These are phyloP conservation scores for Oligia latruncula DNA, from an alignment of 2,888 invertebrate species.

Conservation along the genomic window DNA sequence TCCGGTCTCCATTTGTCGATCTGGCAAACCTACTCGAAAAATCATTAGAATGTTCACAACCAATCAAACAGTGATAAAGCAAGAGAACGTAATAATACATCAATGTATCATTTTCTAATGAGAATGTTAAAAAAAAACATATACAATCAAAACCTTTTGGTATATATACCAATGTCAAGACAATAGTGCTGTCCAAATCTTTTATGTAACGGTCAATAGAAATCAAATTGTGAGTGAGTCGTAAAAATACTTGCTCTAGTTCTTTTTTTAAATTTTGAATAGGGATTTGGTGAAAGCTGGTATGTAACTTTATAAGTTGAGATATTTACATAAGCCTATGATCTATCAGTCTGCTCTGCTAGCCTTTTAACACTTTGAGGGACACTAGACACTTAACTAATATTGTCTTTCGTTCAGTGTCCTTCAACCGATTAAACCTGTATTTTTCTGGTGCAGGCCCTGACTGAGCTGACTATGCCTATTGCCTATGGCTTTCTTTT, in stretches of 20 bases:
- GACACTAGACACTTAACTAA: neutral
- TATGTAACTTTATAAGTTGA: neutral
- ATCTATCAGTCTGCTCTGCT: neutral
- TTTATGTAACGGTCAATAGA: constrained; percentile 21
- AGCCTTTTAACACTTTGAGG: neutral
- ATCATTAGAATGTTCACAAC: constrained; percentile 44
- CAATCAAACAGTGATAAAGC: constrained; percentile 33
- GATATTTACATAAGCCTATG: neutral
- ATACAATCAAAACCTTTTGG: constrained; percentile 15
- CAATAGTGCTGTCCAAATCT: constrained; percentile 17
- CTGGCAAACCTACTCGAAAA: constrained; percentile 18
- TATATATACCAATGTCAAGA: constrained; percentile 1
- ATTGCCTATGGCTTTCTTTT: neutral
- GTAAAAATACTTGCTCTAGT: constrained; percentile 2
- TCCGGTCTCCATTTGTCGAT: constrained; percentile 1
- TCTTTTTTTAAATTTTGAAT: neutral
- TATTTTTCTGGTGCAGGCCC: neutral
- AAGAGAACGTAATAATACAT: constrained; percentile 12
- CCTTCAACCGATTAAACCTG: too few species aligned
- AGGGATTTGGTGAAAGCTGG: constrained; percentile 19
- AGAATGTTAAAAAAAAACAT: constrained; percentile 14
- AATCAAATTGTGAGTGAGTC: constrained; percentile 2
- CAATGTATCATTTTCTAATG: constrained; percentile 40
- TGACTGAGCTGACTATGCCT: neutral
- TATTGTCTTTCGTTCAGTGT: neutral